Percentiles rank a stretch among this genome's conserved stretches.
These are phyloP conservation scores for Sceliomorpha sp. DNA, from an alignment of 2,888 invertebrate species.

Conservation along the genomic window DNA sequence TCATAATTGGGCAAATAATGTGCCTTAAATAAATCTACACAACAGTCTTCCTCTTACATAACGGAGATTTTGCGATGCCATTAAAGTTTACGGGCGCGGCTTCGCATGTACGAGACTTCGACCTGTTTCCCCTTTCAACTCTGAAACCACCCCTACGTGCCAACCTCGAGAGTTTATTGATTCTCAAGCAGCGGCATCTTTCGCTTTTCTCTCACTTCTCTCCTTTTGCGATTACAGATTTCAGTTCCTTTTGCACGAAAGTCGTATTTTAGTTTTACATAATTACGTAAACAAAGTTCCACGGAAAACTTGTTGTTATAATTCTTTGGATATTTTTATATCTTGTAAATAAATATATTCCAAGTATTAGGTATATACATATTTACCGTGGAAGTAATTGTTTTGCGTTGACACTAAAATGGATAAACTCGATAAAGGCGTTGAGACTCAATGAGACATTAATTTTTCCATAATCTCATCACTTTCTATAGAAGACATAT, in stretches of 20 bases:
- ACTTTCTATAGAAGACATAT: too few relatives aligned
- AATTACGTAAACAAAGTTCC: constrained; percentile 30
- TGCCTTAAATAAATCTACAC: constrained; percentile 41
- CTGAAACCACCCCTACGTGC: constrained; percentile 52
- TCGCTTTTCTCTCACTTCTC: constrained; percentile 62
- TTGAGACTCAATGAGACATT: too few relatives aligned
- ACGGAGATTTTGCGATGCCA: constrained; percentile 74
- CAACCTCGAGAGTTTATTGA: constrained; percentile 74
- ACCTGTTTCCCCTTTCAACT: constrained; percentile 55
- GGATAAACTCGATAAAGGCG: too few relatives aligned
- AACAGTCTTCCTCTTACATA: constrained; percentile 41
- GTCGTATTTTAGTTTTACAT: constrained; percentile 25
- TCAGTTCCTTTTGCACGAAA: constrained; percentile 29
- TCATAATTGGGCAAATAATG: constrained; percentile 51
- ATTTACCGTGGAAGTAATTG: too few relatives aligned
- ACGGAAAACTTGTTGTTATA: too few relatives aligned
- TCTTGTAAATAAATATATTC: too few relatives aligned
- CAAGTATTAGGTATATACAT: too few relatives aligned
- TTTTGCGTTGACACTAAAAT: too few relatives aligned
- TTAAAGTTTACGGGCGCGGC: constrained; percentile 79
- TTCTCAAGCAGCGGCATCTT: constrained; percentile 76
- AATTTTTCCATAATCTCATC: too few relatives aligned
- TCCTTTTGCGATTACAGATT: constrained; percentile 44
- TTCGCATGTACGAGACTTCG: constrained; percentile 69
- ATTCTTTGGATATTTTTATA: too few relatives aligned